These are phyloP conservation scores for Eudyptes chrysolophus DNA, from an alignment of 2,113 vertebrate species.

Conservation along the genomic window DNA sequence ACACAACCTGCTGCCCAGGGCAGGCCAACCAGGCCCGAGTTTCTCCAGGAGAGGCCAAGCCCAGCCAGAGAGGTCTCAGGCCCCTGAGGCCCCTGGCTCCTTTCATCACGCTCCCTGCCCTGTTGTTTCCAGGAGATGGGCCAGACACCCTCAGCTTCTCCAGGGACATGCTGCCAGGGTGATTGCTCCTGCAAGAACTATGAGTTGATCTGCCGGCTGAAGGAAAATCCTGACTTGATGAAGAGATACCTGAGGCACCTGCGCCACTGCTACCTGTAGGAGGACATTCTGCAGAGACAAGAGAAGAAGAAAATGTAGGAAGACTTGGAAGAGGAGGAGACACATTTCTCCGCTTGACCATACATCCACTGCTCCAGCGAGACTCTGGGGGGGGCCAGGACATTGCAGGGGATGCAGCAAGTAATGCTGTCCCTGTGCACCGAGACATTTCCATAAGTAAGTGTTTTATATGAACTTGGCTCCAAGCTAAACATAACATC, in stretches of 20 bases:
- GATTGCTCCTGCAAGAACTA: not conserved
- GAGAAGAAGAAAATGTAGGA: not conserved
- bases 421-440: not conserved
- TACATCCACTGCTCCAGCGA: not conserved
- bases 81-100: not conserved
- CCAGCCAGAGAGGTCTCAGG: not conserved
- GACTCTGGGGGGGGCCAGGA: fast-evolving
- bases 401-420: not conserved
- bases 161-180: not conserved
- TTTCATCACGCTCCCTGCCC: not conserved
- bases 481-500: not conserved
- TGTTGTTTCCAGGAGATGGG: not conserved
- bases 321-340: not conserved
- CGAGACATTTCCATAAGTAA: not conserved
- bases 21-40: not conserved
- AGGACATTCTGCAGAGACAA: not conserved
- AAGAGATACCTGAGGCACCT: not conserved
- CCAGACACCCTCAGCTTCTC: not conserved
- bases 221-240: not conserved
- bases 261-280: fast-evolving
- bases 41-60: not conserved
- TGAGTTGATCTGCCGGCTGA: not conserved
- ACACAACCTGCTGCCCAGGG: not conserved
- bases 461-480: not conserved
- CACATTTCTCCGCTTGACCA: not conserved